Base-by-base conservation (phyloP, 2,888 invertebrate genomes). In the Caprella mutica region DNA sequence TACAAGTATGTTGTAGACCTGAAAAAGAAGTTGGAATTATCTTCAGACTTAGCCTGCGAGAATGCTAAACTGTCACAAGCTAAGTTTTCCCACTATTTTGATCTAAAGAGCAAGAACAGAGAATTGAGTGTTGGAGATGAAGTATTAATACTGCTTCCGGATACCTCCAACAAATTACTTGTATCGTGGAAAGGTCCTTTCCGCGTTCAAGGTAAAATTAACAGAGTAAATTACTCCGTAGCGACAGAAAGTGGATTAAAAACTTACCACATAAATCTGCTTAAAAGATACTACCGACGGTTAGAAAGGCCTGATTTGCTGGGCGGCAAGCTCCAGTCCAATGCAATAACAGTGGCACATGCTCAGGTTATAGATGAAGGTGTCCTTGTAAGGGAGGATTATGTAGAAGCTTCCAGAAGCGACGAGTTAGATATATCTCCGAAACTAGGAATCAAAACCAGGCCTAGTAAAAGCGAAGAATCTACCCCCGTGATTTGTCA, bases 1-100 rank as follows among this genome's bases (percentile, higher is more conserved):
- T 56, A 35, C 23, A 26, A 48, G 24, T 55, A 55, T 24, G 38
- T 48, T 6, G 2, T 55, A 3, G 55, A 55, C 12, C 24, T 55
- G 14, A n/a, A n/a, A n/a, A 21, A 23, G 27, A 43, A 55, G 14
- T 30, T 30, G n/a, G 6, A 9, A 3, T 35, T 38, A 12, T 55
- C 38, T 23, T 12, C 39, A 6, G 14, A 46, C 5, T 14, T 55
- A 12, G 55, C 48, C 19, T 38, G 38, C 6, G 12, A 55, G 19
- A 55, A 55, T 9, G 38, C 55, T 6, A 42, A 50, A 6, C 12
- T 26, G 1, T 52, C 44, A 24, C 27, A n/a, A 2, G 14, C 26
- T 1, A 19, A 21, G n/a, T 55, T 44, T 23, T 50, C 39, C n/a
- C 29, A 43, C 24, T 52, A 52, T n/a, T 57, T 57, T 29, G 52